Base-by-base conservation (phyloP, 2,888 invertebrate genomes). In the Cotesia congregata region DNA sequence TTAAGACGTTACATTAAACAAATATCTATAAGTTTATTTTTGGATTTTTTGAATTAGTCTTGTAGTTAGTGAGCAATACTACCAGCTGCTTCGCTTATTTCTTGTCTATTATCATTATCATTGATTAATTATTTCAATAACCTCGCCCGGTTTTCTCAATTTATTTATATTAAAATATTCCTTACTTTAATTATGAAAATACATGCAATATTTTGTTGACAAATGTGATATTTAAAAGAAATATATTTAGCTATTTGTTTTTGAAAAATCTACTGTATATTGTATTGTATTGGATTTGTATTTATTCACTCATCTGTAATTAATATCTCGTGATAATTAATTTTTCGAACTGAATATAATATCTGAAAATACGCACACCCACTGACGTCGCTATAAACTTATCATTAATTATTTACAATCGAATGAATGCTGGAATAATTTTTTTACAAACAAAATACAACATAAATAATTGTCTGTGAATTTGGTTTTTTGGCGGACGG, bases 341-440 rank as follows among this genome's bases (percentile, higher is more conserved):
- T 79, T 75, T 20, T 3, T 30, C 3, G 30, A 30, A 30, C 30
- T 30, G 30, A 30, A 30, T 30, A 30, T 30, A 30, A 30, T 30
- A 50, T 50, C 50, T 12, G 50, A 50, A 50, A 12, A 50, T 50
- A 50, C 71, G 77, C 72, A 82, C 82, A 79, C 82, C 83, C 80
- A 81, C 81, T 80, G 80, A 82, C 77, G 77, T 81, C 79, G 75
- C 80, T 82, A 72, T 78, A 78, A 80, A 78, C 81, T 84, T 83
- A 80, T 85, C 83, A 86, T 80, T 85, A 84, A 86, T 82, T 86
- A 86, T 86, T 83, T 86, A 86, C 86, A 86, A 74, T 78, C 79
- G 80, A 83, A 79, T 80, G 80, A 83, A 79, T 81, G 15, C 64
- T 40, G 6, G 40, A 38, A 59, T 67, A 6, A 65, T 72, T 67